Base-by-base conservation (phyloP, 2,888 invertebrate species). In the Parapristionchus giblindavisi region DNA sequence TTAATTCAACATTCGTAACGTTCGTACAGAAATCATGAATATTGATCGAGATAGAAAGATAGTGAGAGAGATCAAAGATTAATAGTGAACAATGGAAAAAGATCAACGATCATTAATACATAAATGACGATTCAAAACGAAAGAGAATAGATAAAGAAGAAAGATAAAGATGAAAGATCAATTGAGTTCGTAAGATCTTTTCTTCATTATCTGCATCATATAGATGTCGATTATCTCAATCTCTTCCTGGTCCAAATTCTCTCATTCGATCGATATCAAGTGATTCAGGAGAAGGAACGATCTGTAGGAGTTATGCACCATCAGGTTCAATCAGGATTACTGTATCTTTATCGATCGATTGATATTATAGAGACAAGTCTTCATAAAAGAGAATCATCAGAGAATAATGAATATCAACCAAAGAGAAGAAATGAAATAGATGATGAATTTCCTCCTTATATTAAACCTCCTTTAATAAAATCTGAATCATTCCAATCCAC, bases 1-100 rank as follows among this genome's bases (percentile, higher is more conserved):
- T 70, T 32, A 70, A 70, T n/a, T 70, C 70, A 24, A 70, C 70
- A 1, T 70, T 70, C 36, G 70, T 38, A 4, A 70, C 70, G 54
- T 66, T 24, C 32, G 70, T 70, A 32, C 32, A 24, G 48, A 17
- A 6, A 21, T 8, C 27, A 32, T 32, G 1, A 6, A 6, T n/a
- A n/a, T n/a, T n/a, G n/a, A n/a, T n/a, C n/a, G n/a, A n/a, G n/a
- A n/a, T n/a, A n/a, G n/a, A n/a, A n/a, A n/a, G n/a, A n/a, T n/a
- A n/a, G n/a, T n/a, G n/a, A n/a, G n/a, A n/a, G n/a, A n/a, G n/a
- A n/a, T n/a, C n/a, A n/a, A n/a, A n/a, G n/a, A n/a, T n/a, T n/a
- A n/a, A n/a, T n/a, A n/a, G n/a, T n/a, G n/a, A n/a, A n/a, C n/a
- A n/a, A n/a, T n/a, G n/a, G n/a, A n/a, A n/a, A n/a, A n/a, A n/a